Conservation (phyloP, 2,797 vertebrate genomes). For the Arnoldichthys spilopterus region DNA sequence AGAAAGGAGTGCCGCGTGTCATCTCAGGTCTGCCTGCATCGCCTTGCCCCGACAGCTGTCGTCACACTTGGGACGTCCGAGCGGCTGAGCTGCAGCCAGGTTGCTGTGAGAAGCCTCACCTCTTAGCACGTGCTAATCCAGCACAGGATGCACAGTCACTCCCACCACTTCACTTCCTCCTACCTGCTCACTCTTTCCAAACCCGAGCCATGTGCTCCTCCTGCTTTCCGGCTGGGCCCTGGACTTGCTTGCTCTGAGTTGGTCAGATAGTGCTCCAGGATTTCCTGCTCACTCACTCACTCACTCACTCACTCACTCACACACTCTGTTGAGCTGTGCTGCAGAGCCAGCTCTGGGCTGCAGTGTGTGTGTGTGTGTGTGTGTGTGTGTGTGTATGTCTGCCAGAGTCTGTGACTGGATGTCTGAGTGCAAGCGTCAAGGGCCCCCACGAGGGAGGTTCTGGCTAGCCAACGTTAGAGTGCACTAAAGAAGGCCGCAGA, state of each 20-base stretch:
- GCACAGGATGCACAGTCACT: constrained; percentile 7
- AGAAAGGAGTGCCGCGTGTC: constrained; percentile 75
- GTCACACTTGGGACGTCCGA: constrained; percentile 2
- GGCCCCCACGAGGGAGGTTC: constrained; percentile 57
- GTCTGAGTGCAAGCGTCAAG: constrained; percentile 54
- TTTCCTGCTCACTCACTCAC: constrained; percentile 43
- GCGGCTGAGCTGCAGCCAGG: constrained; percentile 11
- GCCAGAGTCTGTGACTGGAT: constrained; percentile 47
- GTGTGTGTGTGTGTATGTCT: constrained; percentile 48
- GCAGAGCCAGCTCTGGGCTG: constrained; percentile 53
- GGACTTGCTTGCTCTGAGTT: neutral
- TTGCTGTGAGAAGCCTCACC: neutral
- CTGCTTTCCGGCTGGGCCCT: neutral
- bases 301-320: constrained; percentile 68
- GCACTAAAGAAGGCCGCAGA: constrained; percentile 39
- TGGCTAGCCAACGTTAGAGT: constrained; percentile 38
- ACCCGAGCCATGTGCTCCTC: constrained; percentile 21
- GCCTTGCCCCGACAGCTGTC: constrained; percentile 26
- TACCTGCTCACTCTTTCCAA: constrained; percentile 6
- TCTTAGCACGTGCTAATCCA: constrained; percentile 40
- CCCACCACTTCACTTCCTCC: constrained; percentile 1
- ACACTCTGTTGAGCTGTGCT: constrained; percentile 60
- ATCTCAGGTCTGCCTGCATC: constrained; percentile 59
- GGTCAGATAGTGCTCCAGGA: constrained; percentile 3
- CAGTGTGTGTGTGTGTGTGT: constrained; percentile 45